These are phyloP conservation scores for Cosmopolites sordidus DNA, from an alignment of 2,888 invertebrate genomes.

Conservation along the genomic window DNA sequence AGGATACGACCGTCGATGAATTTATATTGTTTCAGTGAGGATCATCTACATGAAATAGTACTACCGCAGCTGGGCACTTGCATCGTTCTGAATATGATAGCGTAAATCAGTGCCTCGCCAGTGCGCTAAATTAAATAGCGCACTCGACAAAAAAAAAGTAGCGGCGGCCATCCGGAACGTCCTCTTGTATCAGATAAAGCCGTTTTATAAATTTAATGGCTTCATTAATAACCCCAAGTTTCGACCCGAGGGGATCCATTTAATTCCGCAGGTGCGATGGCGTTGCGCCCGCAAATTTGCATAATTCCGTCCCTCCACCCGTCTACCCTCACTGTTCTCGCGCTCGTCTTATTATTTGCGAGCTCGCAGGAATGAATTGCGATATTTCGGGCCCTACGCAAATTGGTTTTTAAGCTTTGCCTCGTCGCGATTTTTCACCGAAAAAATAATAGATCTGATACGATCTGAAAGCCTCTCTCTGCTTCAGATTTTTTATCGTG, in stretches of 20 bases:
- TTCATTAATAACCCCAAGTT: slow-evolving; percentile 40
- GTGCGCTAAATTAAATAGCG: not conserved
- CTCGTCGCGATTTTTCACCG: not conserved
- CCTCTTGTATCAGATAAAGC: slow-evolving; percentile 42
- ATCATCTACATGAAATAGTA: no score
- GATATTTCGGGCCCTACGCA: not conserved
- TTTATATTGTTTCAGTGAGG: no score
- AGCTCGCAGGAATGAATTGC: not conserved
- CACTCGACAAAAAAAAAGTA: not conserved
- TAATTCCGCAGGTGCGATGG: not conserved
- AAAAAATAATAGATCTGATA: no score
- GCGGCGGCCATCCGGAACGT: not conserved
- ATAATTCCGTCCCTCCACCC: not conserved
- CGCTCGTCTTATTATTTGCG: slow-evolving; percentile 1
- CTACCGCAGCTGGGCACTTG: no score
- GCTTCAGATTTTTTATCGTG: no score
- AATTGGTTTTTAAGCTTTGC: slow-evolving; percentile 2
- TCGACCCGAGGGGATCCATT: not conserved
- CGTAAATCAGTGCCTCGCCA: no score
- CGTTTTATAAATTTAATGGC: slow-evolving; percentile 42
- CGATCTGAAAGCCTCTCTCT: no score
- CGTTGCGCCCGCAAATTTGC: not conserved
- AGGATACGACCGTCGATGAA: no score
- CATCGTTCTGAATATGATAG: no score
- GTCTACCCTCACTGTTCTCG: not conserved